Conservation (phyloP, 2,888 invertebrate genomes). For the Athalia circularis region DNA sequence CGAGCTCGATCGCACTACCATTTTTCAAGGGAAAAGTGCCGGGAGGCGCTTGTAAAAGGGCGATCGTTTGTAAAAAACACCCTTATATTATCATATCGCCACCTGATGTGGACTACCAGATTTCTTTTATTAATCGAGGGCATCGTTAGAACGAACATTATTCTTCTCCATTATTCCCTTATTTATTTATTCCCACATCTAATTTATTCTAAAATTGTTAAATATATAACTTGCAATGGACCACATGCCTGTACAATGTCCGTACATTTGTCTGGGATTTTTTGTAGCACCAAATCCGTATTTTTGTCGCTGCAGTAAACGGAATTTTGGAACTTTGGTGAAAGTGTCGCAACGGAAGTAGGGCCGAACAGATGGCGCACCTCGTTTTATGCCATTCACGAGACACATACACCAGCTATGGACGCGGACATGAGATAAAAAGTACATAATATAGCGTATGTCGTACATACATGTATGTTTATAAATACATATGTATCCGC, state of each 20-base stretch:
- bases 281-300: constrained; percentile 13
- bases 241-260: background rate
- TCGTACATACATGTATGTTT: constrained; percentile 17
- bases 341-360: constrained; percentile 42
- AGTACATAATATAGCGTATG: constrained; percentile 1
- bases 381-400: background rate
- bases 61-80: constrained; percentile 35
- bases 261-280: constrained; percentile 16
- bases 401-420: background rate
- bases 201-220: background rate
- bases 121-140: constrained; percentile 40
- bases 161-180: background rate
- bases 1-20: constrained; percentile 44
- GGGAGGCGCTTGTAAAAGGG: constrained; percentile 18
- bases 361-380: constrained; percentile 1
- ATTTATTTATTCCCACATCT: background rate
- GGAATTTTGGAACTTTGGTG: constrained; percentile 33
- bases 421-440: too few species aligned
- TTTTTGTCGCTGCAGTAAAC: background rate
- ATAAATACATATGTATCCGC: background rate
- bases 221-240: background rate
- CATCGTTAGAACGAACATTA: constrained; percentile 20
- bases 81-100: constrained; percentile 6
- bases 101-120: background rate
- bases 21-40: constrained; percentile 1